A percentile compares a stretch with the other conserved stretches of the same genome.
Conservation (phyloP, 2,888 invertebrate species). For the Cephus spinipes region DNA sequence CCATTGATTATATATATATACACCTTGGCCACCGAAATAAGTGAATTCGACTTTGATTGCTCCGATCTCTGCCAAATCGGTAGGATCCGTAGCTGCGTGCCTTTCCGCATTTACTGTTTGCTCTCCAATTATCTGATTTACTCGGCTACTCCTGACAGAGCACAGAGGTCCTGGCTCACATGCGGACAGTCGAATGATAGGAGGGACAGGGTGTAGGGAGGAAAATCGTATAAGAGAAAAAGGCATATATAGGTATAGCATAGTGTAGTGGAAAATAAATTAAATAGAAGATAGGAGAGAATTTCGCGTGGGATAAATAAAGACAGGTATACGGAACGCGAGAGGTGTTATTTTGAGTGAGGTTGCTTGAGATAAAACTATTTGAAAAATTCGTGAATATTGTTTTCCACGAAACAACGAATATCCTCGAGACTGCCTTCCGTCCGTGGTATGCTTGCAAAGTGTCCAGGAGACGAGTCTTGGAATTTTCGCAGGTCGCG, state of each 20-base stretch:
- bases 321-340: background rate
- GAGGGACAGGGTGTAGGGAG: background rate
- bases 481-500: background rate
- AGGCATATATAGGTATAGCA: background rate
- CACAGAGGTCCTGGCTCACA: background rate
- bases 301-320: background rate
- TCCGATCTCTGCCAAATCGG: slow-evolving; percentile 37
- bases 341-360: background rate
- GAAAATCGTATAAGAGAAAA: background rate
- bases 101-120: slow-evolving; percentile 32
- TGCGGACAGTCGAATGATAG: background rate
- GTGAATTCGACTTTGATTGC: slow-evolving; percentile 38
- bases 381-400: background rate
- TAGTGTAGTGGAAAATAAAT: background rate
- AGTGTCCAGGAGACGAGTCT: background rate
- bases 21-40: slow-evolving; percentile 30
- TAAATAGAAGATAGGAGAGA: background rate
- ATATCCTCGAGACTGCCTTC: background rate
- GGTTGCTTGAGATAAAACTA: background rate
- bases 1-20: background rate
- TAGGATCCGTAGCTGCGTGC: slow-evolving; percentile 13
- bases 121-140: slow-evolving; percentile 40
- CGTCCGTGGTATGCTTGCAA: background rate
- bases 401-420: background rate
- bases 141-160: background rate